These are phyloP conservation scores for Etia nguti DNA, from an alignment of 2,113 vertebrate species.

Conservation along the genomic window DNA sequence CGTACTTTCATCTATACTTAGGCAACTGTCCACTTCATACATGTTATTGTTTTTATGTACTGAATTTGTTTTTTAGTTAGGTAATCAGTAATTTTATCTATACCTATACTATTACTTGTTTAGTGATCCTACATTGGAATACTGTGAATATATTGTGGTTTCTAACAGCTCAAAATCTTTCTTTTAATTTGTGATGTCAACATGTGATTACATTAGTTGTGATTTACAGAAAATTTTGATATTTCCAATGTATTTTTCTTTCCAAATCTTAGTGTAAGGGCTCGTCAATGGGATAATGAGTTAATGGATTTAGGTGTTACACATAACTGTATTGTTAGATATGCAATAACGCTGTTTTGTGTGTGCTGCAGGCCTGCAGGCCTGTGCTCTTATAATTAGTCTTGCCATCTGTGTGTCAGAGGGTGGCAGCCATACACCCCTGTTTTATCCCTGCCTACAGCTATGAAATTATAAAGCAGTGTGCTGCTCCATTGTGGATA, in stretches of 20 bases:
- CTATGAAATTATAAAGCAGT: background rate
- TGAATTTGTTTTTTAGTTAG: accelerated
- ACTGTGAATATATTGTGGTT: background rate
- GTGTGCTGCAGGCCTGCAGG: slow-evolving; percentile 39
- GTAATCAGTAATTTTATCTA: background rate
- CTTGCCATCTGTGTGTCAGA: slow-evolving; percentile 57
- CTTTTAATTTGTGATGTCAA: background rate
- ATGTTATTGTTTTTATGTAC: background rate
- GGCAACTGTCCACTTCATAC: background rate
- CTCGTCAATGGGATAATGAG: background rate
- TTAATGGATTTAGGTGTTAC: background rate
- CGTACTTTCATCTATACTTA: background rate
- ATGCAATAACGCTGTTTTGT: background rate
- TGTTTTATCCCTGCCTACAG: slow-evolving; percentile 11
- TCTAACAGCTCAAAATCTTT: background rate
- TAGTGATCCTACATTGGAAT: background rate
- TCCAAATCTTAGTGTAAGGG: background rate
- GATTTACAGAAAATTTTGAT: background rate
- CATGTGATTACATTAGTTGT: background rate
- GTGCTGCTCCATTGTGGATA: background rate
- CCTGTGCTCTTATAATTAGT: slow-evolving; percentile 46
- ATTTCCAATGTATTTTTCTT: background rate
- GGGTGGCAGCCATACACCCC: slow-evolving; percentile 21
- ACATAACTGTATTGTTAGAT: background rate
- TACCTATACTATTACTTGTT: background rate